Evolutionary conservation across 92 coral and sea anemone genomes (phyloP), one percentile per base, ranked within the genome.

Genomic region (Scolanthus callimorphus): DNA sequence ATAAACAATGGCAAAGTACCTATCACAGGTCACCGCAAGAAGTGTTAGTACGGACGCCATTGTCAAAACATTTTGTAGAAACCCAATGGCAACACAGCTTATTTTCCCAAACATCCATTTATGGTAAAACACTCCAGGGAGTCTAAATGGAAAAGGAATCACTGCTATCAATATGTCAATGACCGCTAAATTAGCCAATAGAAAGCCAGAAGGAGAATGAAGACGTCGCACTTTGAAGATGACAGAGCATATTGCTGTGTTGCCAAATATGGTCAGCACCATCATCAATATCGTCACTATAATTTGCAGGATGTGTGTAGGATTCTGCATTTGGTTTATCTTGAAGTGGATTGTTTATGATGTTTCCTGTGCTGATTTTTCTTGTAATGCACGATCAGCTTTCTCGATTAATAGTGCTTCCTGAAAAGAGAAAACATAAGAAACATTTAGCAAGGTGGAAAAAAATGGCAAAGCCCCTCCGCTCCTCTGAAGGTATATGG

Each of bases 11-110:
- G 90, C 96, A 41, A 87, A 73, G 49, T 88, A 88, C 49, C 96
- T 55, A 62, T 88, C 96, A 10, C 82, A 30, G 55, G 90, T 88
- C 29, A 88, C 81, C 20, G 96, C 77, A 11, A 83, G 62, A 13
- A 88, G 83, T 9, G 96, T 88, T 12, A 88, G 53, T 2, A 88
- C 96, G 10, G 90, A 88, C 1, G 85, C 96, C 3, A 76, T 62
- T 26, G 90, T 82, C 0, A 85, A 59, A 17, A 69, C 68, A 47
- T 83, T 90, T 15, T 88, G 96, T 23, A 83, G 38, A 37, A 77
- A 83, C 21, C 96, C 96, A 23, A 68, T 78, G 9, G 65, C 65
- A 17, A 55, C 63, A 44, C 96, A 88, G 12, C 79, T 73, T 20
- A 44, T 54, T 3, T 45, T 29, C 4, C 69, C 62, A 49, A 58